phyloP scores from a whole-genome alignment of 1,140 invertebrate species.

The Zaprionus inermis region DNA sequence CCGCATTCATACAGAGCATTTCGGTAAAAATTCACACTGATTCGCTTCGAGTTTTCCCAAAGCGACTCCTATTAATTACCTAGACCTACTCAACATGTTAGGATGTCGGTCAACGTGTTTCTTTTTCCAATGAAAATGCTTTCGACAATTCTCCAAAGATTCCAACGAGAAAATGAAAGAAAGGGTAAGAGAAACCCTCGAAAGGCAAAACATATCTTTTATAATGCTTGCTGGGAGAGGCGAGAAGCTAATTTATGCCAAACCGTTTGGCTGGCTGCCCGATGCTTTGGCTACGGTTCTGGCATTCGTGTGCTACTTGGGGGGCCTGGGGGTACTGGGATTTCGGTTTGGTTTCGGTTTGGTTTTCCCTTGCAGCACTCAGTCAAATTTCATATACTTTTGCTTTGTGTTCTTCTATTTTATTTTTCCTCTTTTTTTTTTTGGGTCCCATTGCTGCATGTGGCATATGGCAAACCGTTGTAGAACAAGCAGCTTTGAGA shows the following conservation, averaged over 20 bases:
- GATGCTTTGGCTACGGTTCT: neutral
- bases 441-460: slow-evolving; percentile 10
- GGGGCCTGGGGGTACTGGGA: neutral
- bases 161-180: neutral
- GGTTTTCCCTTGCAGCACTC: slow-evolving; percentile 11
- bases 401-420: neutral
- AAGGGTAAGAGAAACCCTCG: neutral
- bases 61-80: neutral
- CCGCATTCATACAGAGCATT: neutral
- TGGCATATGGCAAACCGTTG: slow-evolving; percentile 38
- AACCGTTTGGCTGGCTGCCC: slow-evolving; percentile 23
- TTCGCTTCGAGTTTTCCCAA: neutral
- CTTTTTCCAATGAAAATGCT: neutral
- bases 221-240: slow-evolving; percentile 10
- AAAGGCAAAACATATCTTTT: slow-evolving; percentile 23
- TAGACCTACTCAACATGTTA: neutral
- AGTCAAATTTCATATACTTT: slow-evolving; percentile 31
- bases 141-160: slow-evolving; percentile 2
- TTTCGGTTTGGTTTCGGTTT: neutral
- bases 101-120: neutral
- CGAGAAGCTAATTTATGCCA: slow-evolving; percentile 31
- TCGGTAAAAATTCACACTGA: neutral
- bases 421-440: neutral
- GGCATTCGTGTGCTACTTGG: neutral
- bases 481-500: slow-evolving; percentile 26